A percentile compares a stretch with the other conserved stretches of the same genome.
These are phyloP conservation scores for Ondatra zibethicus DNA, from an alignment of 2,113 vertebrate genomes.

Conservation along the genomic window DNA sequence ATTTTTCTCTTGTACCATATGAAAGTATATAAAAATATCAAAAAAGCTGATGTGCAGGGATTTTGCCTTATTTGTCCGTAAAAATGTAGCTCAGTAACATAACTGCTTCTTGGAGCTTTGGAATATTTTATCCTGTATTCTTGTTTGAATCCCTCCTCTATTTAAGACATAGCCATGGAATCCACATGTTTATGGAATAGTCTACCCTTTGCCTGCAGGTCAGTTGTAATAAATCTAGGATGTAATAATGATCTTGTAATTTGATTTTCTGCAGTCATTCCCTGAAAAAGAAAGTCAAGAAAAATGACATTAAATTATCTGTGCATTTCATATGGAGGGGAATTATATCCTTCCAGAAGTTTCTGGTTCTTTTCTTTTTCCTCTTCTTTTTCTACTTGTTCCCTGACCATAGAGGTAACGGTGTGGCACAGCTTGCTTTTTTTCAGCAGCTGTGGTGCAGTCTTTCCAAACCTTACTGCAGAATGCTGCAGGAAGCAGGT, in stretches of 20 bases:
- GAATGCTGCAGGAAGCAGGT: neutral
- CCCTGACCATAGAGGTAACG: neutral
- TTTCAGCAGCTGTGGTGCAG: neutral
- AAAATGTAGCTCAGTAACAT: conserved; percentile 87
- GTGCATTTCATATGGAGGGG: conserved; percentile 58
- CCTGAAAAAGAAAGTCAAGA: conserved; percentile 33
- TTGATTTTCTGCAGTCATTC: conserved; percentile 87
- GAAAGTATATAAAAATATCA: conserved; percentile 89
- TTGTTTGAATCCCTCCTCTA: conserved; percentile 88
- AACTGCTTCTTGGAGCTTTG: conserved; percentile 88
- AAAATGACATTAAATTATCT: conserved; percentile 67
- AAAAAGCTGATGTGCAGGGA: conserved; percentile 91
- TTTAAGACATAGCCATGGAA: conserved; percentile 90
- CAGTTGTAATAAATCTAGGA: conserved; percentile 92
- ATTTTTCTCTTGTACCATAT: conserved; percentile 89
- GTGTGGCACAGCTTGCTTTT: neutral
- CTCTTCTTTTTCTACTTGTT: neutral
- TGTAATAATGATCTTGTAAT: conserved; percentile 87
- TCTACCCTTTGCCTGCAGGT: conserved; percentile 91
- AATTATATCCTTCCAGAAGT: neutral
- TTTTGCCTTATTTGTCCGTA: conserved; percentile 92
- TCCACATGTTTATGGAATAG: conserved; percentile 91
- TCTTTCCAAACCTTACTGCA: neutral
- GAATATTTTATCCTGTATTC: conserved; percentile 88
- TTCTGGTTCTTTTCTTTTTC: neutral